Conservation (phyloP, 2,888 invertebrate species). For the Auanema sp. region DNA sequence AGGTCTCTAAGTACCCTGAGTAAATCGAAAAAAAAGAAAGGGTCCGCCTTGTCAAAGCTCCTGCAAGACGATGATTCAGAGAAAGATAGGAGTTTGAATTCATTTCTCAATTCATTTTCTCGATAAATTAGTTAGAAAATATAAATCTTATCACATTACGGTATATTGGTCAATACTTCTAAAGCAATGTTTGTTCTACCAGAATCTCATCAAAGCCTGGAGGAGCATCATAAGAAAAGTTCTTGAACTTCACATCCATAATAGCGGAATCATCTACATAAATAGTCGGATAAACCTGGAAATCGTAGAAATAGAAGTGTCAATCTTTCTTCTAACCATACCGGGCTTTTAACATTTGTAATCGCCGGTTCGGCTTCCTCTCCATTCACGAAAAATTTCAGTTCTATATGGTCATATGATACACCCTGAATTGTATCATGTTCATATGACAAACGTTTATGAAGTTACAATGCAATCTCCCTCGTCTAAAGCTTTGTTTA, state of each 20-base stretch:
- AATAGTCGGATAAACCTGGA: conserved; percentile 66
- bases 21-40: conserved; percentile 15
- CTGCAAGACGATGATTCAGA: conserved; percentile 20
- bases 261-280: conserved; percentile 96
- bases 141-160: neutral
- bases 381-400: conserved; percentile 92
- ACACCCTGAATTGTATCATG: conserved; percentile 74
- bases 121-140: neutral
- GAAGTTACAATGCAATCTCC: conserved; percentile 81
- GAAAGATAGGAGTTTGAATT: conserved; percentile 13
- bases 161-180: conserved; percentile 59
- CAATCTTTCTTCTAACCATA: conserved; percentile 68
- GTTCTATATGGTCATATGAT: conserved; percentile 90
- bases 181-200: conserved; percentile 94
- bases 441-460: neutral
- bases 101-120: conserved; percentile 16
- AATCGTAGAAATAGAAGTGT: conserved; percentile 30
- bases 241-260: conserved; percentile 87
- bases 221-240: conserved; percentile 79
- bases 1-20: conserved; percentile 13
- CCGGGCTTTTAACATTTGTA: conserved; percentile 82
- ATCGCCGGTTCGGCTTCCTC: conserved; percentile 82
- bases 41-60: conserved; percentile 16
- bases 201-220: conserved; percentile 86
- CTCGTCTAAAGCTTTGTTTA: conserved; percentile 77